Conservation (phyloP, 2,113 vertebrate genomes). For the Ceyx margarethae region DNA sequence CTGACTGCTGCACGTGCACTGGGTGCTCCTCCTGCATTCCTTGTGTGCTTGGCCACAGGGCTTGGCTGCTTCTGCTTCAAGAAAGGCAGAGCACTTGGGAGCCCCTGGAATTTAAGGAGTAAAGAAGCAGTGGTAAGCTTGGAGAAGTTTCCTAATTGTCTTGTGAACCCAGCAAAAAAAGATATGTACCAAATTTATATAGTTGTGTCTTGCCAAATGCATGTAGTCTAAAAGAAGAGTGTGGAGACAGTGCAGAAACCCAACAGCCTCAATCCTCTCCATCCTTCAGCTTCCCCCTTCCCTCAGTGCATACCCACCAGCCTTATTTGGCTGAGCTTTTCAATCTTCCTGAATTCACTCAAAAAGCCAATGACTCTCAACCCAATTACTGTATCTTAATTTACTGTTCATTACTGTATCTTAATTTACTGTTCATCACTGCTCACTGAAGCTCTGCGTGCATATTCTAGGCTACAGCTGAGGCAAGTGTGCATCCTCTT, state of each 20-base stretch:
- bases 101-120: not conserved
- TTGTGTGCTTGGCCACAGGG: fast-evolving
- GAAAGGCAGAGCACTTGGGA: not conserved
- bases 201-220: not conserved
- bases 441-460: not conserved
- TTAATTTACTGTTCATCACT: not conserved
- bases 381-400: not conserved
- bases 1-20: not conserved
- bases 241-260: not conserved
- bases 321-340: not conserved
- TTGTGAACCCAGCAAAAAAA: not conserved
- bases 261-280: not conserved
- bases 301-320: not conserved
- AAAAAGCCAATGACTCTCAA: not conserved
- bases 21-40: fast-evolving
- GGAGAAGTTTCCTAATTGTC: not conserved
- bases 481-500: not conserved
- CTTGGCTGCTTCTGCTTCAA: not conserved
- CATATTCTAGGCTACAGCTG: not conserved
- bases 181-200: not conserved
- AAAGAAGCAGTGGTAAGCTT: not conserved
- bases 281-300: not conserved
- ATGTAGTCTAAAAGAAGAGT: not conserved
- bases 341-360: not conserved
- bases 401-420: not conserved